These are phyloP conservation scores for Athripsodes cinereus DNA, from an alignment of 2,888 invertebrate genomes.

Conservation along the genomic window DNA sequence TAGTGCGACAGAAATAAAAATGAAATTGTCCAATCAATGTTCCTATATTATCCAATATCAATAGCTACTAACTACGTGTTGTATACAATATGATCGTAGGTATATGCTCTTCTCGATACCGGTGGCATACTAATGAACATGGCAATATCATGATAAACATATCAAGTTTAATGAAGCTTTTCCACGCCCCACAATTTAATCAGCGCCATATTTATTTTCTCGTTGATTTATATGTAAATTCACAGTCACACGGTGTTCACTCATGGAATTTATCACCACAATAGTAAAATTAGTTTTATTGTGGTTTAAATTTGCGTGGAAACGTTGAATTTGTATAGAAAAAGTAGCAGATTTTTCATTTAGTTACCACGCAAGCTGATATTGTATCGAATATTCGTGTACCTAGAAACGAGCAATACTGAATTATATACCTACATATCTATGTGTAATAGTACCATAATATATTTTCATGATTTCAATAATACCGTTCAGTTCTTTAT, in stretches of 20 bases:
- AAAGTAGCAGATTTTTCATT: not conserved
- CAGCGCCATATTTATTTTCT: not conserved
- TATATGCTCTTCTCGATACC: no score
- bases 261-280: no score
- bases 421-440: not conserved
- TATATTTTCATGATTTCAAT: no score
- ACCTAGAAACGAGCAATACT: no score
- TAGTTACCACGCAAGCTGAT: not conserved
- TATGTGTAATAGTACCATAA: no score
- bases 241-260: not conserved
- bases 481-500: no score
- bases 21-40: no score
- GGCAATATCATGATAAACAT: not conserved
- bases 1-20: no score
- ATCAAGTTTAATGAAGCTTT: not conserved
- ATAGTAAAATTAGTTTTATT: not conserved
- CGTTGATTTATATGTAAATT: not conserved
- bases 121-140: not conserved
- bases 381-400: not conserved
- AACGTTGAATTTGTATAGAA: not conserved
- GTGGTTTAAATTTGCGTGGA: not conserved
- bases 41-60: no score
- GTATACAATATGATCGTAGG: no score
- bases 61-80: no score
- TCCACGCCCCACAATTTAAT: not conserved